These are phyloP conservation scores for Ceyx margarethae DNA, from an alignment of 2,113 vertebrate genomes.

Conservation along the genomic window DNA sequence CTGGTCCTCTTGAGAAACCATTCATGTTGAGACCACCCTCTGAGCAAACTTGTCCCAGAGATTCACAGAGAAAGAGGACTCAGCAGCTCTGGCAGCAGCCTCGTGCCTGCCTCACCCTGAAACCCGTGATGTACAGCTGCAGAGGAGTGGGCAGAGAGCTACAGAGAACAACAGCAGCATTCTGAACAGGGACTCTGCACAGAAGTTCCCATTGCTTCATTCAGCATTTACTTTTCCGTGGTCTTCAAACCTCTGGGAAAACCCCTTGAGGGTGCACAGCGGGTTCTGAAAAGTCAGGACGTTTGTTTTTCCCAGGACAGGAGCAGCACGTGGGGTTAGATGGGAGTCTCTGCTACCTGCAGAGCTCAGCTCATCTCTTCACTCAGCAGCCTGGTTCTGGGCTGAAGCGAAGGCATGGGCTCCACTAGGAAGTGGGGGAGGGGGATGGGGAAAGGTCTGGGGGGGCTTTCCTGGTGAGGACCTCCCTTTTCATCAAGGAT, in stretches of 20 bases:
- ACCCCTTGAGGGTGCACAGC: background rate
- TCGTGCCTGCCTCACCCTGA: background rate
- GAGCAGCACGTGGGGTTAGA: background rate
- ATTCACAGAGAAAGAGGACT: background rate
- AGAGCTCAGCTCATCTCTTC: background rate
- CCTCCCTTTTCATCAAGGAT: background rate
- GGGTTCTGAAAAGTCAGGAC: background rate
- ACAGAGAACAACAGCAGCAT: background rate
- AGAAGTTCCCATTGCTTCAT: background rate
- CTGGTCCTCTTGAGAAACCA: background rate
- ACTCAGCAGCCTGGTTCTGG: rapidly evolving
- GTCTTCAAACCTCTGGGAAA: background rate
- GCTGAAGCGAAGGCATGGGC: background rate
- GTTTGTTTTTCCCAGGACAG: background rate
- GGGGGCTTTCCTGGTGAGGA: background rate
- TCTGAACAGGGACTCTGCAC: background rate
- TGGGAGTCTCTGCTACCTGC: background rate
- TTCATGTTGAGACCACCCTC: background rate
- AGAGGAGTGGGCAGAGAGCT: background rate
- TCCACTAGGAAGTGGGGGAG: background rate
- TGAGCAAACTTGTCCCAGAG: background rate
- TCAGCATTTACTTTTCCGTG: background rate
- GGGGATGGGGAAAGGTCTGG: background rate
- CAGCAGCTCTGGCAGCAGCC: background rate
- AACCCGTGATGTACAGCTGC: background rate